Percentiles rank a stretch among this genome's conserved stretches.
Evolutionary conservation across 1,140 invertebrate species (phyloP).

Genomic region (Helicoverpa zea): DNA sequence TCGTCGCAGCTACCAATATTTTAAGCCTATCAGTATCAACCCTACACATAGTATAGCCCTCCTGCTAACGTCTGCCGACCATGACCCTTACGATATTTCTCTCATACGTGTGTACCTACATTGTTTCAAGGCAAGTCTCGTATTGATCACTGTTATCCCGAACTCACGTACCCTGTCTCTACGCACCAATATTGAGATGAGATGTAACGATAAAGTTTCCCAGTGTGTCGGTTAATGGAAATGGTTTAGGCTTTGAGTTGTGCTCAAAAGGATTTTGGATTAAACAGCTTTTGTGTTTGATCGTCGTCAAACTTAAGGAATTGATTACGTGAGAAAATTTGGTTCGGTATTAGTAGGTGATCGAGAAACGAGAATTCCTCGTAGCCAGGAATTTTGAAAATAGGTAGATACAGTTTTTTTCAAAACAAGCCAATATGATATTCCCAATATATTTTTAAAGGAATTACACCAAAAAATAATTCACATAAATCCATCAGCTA

Average conservation of each 20-base stretch:
- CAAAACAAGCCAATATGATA: neutral
- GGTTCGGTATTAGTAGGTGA: too few relatives aligned
- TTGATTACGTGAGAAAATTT: too few relatives aligned
- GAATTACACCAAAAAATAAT: conserved; percentile 30
- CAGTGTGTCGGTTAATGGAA: neutral
- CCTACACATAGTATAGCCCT: conserved; percentile 16
- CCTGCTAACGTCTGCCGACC: conserved; percentile 21
- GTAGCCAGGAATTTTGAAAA: neutral
- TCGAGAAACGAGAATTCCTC: too few relatives aligned
- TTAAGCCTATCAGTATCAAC: neutral
- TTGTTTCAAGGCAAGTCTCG: conserved; percentile 25
- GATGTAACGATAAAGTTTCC: neutral
- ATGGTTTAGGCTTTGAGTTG: too few relatives aligned
- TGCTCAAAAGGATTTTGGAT: too few relatives aligned
- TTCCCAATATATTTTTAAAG: neutral
- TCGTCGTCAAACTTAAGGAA: too few relatives aligned
- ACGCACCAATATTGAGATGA: conserved; percentile 6
- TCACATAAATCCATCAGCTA: conserved; percentile 40
- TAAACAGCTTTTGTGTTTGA: too few relatives aligned
- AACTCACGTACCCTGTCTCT: too few relatives aligned
- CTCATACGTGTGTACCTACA: conserved; percentile 30
- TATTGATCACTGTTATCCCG: conserved; percentile 23
- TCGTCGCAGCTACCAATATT: neutral
- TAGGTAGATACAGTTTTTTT: neutral
- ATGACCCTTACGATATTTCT: conserved; percentile 28